These are phyloP conservation scores for Oegoconia quadripuncta DNA, from an alignment of 2,888 invertebrate genomes.

Conservation along the genomic window DNA sequence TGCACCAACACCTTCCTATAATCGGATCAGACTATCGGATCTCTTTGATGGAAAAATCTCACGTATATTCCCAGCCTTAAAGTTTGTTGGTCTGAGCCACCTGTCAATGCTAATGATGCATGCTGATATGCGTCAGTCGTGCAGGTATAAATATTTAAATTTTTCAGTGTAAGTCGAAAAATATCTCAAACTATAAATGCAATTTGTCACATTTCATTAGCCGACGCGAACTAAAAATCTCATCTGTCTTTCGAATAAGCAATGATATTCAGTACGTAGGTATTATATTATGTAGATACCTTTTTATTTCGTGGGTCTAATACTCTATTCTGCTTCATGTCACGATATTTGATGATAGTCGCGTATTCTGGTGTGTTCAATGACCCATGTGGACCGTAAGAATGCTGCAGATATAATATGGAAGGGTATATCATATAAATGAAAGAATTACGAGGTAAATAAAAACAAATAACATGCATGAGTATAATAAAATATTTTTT, in stretches of 20 bases:
- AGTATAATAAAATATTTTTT: background rate
- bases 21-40: too few relatives aligned
- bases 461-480: background rate
- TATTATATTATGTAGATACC: slow-evolving; percentile 35
- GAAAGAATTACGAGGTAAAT: background rate
- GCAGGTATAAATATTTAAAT: too few relatives aligned
- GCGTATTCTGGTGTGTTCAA: slow-evolving; percentile 51
- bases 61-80: too few relatives aligned
- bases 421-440: slow-evolving; percentile 4
- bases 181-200: too few relatives aligned
- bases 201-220: too few relatives aligned
- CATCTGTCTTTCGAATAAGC: background rate
- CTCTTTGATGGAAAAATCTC: too few relatives aligned
- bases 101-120: too few relatives aligned
- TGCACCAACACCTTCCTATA: too few relatives aligned
- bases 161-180: too few relatives aligned
- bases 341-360: slow-evolving; percentile 45
- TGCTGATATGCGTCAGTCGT: too few relatives aligned
- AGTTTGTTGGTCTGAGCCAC: too few relatives aligned
- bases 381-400: slow-evolving; percentile 5
- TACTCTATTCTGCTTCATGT: slow-evolving; percentile 29
- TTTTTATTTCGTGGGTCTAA: slow-evolving; percentile 45
- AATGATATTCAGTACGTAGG: background rate
- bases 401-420: slow-evolving; percentile 20
- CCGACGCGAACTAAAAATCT: too few relatives aligned